Evolutionary conservation across 1,140 invertebrate genomes (phyloP), one percentile per base, ranked within the genome.

Genomic region (Harpegnathos saltator): DNA sequence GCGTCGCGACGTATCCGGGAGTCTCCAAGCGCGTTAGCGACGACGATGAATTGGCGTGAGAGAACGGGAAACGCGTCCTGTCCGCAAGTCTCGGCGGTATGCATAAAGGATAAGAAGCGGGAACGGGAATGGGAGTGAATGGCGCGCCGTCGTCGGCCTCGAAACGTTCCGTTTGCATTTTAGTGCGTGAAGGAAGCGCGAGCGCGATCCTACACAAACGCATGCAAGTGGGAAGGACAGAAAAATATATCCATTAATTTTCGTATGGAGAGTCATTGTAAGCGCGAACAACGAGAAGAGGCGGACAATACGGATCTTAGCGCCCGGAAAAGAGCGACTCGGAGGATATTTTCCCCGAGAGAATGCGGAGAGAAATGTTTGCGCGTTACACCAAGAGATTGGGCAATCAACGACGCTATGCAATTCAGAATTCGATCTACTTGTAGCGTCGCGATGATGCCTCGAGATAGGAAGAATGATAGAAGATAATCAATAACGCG

Each of bases 131-230:
- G 22, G 90, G 71, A 69, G 89, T 80, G n/a, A 90, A 38, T 29
- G 90, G 88, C 54, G 86, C 68, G 85, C 90, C 91, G 71, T 91
- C 88, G 48, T 94, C 93, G 85, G 86, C 72, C 69, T 92, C 91
- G 59, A 89, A 89, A 85, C 72, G 89, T 61, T 93, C 91, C 52
- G 84, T 65, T 59, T 68, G 87, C 78, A 77, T 52, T 91, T 92
- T 92, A 82, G 78, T 85, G 87, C 89, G 90, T 83, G 87, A 91
- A 88, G 84, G 62, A 82, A 92, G 90, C 91, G 89, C 82, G 33
- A 82, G 86, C 83, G 84, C 77, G 85, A 91, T 91, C 86, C 93
- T 93, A 85, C 73, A 66, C 83, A 89, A 90, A 89, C 72, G 85
- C 89, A 91, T 91, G 90, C 85, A 78, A 89, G 87, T 82, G 52